Conservation (phyloP, 2,888 invertebrate species). For the Zhuqinia jingwanae region DNA sequence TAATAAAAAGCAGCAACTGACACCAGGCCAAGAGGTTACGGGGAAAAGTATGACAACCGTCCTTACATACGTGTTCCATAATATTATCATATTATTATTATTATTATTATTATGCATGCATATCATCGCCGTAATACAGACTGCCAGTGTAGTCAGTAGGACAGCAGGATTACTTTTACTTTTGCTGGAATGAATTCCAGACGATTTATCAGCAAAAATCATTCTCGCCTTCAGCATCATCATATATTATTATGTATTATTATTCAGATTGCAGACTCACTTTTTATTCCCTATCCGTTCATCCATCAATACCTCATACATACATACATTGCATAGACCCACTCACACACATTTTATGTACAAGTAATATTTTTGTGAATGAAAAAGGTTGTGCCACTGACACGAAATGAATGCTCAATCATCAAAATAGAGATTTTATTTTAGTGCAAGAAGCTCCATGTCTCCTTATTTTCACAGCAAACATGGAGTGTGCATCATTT, state of each 20-base stretch:
- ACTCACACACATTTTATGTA: no score
- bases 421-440: conserved; percentile 15
- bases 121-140: no score
- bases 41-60: conserved; percentile 71
- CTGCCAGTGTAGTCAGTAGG: conserved; percentile 46
- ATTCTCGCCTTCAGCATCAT: background rate
- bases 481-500: conserved; percentile 30
- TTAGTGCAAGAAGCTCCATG: conserved; percentile 18
- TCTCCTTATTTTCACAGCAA: conserved; percentile 22
- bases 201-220: conserved; percentile 60
- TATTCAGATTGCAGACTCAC: conserved; percentile 55
- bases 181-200: conserved; percentile 52
- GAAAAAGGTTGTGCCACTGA: conserved; percentile 21
- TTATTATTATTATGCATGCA: no score
- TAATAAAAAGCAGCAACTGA: conserved; percentile 73
- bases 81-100: background rate
- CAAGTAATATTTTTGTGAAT: conserved; percentile 63
- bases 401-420: conserved; percentile 32
- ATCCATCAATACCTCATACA: background rate
- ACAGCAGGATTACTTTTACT: conserved; percentile 37
- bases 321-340: background rate
- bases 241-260: background rate
- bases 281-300: background rate
- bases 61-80: conserved; percentile 23
- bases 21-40: conserved; percentile 74